These are phyloP conservation scores for Spisula subtruncata DNA, from an alignment of 2,888 invertebrate species.

Conservation along the genomic window DNA sequence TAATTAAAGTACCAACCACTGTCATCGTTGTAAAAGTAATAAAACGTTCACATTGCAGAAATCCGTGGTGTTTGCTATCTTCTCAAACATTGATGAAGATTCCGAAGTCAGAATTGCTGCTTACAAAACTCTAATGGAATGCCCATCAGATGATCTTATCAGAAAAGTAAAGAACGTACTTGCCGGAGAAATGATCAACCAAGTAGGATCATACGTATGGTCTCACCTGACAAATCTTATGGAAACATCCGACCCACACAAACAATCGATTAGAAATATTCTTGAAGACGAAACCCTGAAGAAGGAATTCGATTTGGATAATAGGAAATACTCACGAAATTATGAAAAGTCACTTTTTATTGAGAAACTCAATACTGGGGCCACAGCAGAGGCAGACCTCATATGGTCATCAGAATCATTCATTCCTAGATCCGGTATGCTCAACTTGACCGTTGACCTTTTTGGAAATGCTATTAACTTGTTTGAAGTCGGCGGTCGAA, in stretches of 20 bases:
- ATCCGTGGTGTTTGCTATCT: slow-evolving; percentile 90
- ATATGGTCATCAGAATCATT: slow-evolving; percentile 86
- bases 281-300: slow-evolving; percentile 93
- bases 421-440: slow-evolving; percentile 85
- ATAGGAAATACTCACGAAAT: slow-evolving; percentile 96
- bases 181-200: slow-evolving; percentile 88
- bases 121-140: slow-evolving; percentile 96
- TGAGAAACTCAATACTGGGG: slow-evolving; percentile 92
- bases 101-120: slow-evolving; percentile 95
- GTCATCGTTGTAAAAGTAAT: too few relatives aligned
- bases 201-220: slow-evolving; percentile 98
- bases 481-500: slow-evolving; percentile 93
- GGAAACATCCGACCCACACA: slow-evolving; percentile 94
- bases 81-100: slow-evolving; percentile 92
- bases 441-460: slow-evolving; percentile 87
- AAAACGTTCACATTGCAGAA: slow-evolving; percentile 72
- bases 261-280: slow-evolving; percentile 95
- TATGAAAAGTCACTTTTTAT: slow-evolving; percentile 94
- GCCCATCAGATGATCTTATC: slow-evolving; percentile 93
- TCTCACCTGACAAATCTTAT: slow-evolving; percentile 96
- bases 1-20: too few relatives aligned
- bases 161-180: slow-evolving; percentile 90
- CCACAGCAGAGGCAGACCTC: slow-evolving; percentile 84
- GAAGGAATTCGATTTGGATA: slow-evolving; percentile 95
- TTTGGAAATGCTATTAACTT: slow-evolving; percentile 95